Base-by-base conservation (phyloP, 2,113 vertebrate genomes). In the Onychostruthus taczanowskii region DNA sequence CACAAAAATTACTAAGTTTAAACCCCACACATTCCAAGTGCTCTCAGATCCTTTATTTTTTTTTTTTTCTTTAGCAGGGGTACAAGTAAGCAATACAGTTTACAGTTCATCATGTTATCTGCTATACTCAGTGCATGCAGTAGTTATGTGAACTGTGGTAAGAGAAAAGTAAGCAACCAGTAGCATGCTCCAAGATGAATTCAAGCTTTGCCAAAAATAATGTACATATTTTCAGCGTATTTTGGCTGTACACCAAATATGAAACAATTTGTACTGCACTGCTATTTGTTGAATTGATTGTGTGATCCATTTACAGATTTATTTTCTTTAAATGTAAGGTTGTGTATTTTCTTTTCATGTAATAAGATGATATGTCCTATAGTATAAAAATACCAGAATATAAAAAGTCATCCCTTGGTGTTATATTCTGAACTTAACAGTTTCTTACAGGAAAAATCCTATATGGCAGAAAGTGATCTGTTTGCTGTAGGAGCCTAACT, bases 191-290 rank as follows among this genome's bases (percentile, higher is more conserved):
- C 81, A 91, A 91, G 67, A 20, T 82, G 77, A 89, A 89, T 52
- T 82, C 49, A 82, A 69, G 24, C n/a, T 53, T 85, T 78, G 69
- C 81, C 87, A 94, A 91, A 94, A 89, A 82, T 39, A 87, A 89
- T 50, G 66, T 76, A 64, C 26, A 16, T 52, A 31, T 16, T 78
- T 82, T 58, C 80, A 69, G 62, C 28, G 31, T 30, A 61, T 62
- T 72, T 82, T 91, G 77, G 66, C 77, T 50, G 22, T 46, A 87
- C 37, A 87, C 31, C 56, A 77, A 79, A 47, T 35, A 43, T 14
- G 30, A 90, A 90, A 80, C 33, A 86, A 79, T 76, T 84, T 95
- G 58, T 81, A 84, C 28, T 35, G 44, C 52, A 24, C 47, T 77
- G 14, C 39, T 91, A 55, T 49, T 94, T 66, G 37, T 79, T 72